These are phyloP conservation scores for Hippopotamyrus pictus DNA, from an alignment of 2,797 vertebrate species.

Conservation along the genomic window DNA sequence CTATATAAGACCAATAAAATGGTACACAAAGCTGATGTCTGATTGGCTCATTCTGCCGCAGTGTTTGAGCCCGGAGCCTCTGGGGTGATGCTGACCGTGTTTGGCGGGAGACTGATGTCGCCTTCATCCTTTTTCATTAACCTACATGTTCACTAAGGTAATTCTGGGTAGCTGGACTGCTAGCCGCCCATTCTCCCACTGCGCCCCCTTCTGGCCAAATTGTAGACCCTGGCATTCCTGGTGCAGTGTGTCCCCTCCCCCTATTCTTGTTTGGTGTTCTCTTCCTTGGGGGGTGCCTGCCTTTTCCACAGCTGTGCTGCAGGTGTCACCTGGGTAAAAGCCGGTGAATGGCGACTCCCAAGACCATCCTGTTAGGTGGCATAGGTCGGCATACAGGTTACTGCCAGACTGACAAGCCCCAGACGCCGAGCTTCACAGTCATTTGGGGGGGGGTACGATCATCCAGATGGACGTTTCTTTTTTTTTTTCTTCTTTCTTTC, in stretches of 20 bases:
- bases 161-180: background rate
- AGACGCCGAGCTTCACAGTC: background rate
- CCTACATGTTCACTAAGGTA: background rate
- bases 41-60: constrained; percentile 27
- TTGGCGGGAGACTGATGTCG: background rate
- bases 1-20: constrained; percentile 97
- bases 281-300: background rate
- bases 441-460: background rate
- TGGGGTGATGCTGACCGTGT: background rate
- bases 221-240: background rate
- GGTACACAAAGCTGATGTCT: constrained; percentile 71
- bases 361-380: background rate
- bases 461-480: background rate
- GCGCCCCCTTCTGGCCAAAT: background rate
- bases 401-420: background rate
- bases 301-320: background rate
- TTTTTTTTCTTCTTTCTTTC: background rate
- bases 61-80: background rate
- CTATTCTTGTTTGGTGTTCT: too few relatives aligned
- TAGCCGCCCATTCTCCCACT: background rate
- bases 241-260: background rate
- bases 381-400: background rate
- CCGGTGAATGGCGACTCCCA: background rate
- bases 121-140: background rate
- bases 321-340: background rate